Evolutionary conservation across 2,113 vertebrate species (phyloP).

Genomic region (Hyaena hyaena): DNA sequence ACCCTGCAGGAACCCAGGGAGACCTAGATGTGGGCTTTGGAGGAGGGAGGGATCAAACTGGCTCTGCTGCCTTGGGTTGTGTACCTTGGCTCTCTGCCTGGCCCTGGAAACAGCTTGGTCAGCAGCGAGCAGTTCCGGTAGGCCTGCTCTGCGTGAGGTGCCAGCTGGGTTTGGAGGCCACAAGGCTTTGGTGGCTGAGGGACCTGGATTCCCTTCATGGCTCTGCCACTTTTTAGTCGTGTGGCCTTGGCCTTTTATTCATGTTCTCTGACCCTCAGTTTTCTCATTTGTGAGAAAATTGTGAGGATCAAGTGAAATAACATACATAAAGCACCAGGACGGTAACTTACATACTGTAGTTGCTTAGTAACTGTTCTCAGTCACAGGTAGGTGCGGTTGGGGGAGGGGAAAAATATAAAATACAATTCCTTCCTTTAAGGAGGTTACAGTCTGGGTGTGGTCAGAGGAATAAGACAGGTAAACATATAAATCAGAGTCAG

Average conservation of each 20-base stretch:
- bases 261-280: background rate
- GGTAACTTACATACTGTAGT: background rate
- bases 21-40: background rate
- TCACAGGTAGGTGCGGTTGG: background rate
- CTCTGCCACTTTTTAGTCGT: background rate
- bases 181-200: background rate
- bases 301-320: background rate
- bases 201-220: background rate
- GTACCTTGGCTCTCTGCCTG: slow-evolving; percentile 49
- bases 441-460: background rate
- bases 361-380: background rate
- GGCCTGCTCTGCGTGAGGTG: background rate
- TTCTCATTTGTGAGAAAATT: slow-evolving; percentile 9
- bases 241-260: background rate
- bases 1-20: background rate
- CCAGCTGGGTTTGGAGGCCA: background rate
- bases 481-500: background rate
- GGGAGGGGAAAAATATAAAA: background rate
- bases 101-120: background rate
- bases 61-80: background rate
- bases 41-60: background rate
- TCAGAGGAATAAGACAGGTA: background rate
- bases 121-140: background rate
- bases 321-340: background rate
- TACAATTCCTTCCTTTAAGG: background rate